Evolutionary conservation across 2,888 invertebrate genomes (phyloP), one percentile per base, ranked within the genome.

Genomic region (Syritta pipiens): DNA sequence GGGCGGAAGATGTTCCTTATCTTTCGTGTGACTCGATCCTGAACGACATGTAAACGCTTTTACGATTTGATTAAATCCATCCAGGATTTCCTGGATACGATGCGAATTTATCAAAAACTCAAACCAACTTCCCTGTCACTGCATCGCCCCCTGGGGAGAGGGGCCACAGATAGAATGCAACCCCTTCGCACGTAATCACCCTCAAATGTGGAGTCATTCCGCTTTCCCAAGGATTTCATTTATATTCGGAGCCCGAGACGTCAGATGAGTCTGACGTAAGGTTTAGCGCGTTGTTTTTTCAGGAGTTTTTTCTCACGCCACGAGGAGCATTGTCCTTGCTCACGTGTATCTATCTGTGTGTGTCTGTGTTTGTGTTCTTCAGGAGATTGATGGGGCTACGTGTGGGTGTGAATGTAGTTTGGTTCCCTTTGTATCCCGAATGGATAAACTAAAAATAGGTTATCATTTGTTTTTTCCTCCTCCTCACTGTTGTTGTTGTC

Each of bases 41-140:
- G 76, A 60, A 65, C 46, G 77, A 65, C 65, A 77, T 60, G 77
- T 53, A 77, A 71, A 65, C 40, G 71, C 63, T 77, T 46, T 71
- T 71, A 65, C 77, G 65, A 77, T 77, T 71, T 77, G 77, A 71
- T 77, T 71, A 71, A 77, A 77, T 65, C 65, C 46, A 53, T 59
- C 46, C 53, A 32, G 26, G 65, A 53, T 69, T 49, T 63, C 17
- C 12, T 28, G 28, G 22, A 37, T 42, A 17, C 44, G 19, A 60
- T 40, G 26, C 30, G 44, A 63, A 65, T 51, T 46, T 59, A 28
- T 17, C 24, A 19, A 24, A 42, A 69, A 20, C 20, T 12, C 14
- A n/a, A n/a, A 35, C 24, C 6, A 19, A n/a, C 37, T 3, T 9
- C 4, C 7, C 10, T 9, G 24, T 24, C 28, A 17, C 3, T 57